A percentile compares a stretch with the other conserved stretches of the same genome.
Conservation (phyloP, 2,888 invertebrate species). For the Clunio marinus region DNA sequence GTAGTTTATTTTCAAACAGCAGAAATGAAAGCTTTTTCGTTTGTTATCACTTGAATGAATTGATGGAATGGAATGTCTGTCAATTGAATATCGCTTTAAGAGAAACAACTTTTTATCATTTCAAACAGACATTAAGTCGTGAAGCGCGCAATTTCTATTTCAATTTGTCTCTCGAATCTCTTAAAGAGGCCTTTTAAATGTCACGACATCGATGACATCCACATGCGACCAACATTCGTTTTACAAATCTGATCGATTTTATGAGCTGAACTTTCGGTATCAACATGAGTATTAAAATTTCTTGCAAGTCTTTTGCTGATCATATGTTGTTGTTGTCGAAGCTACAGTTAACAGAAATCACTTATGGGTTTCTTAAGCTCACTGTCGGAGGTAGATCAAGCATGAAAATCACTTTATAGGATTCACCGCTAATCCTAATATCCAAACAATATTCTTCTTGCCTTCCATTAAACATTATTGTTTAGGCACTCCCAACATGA, state of each 20-base stretch:
- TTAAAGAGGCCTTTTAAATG: background rate
- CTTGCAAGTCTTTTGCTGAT: background rate
- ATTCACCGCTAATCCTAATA: conserved; percentile 29
- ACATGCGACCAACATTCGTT: background rate
- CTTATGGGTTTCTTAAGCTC: background rate
- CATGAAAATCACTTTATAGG: conserved; percentile 1
- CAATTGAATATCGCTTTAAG: no score
- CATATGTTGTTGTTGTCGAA: no score
- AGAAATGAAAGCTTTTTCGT: no score
- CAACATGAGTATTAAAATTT: no score
- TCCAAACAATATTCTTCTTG: conserved; percentile 10
- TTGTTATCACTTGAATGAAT: no score
- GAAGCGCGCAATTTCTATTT: background rate
- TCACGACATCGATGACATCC: background rate
- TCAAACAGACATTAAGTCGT: background rate
- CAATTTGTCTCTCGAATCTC: background rate
- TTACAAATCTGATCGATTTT: background rate
- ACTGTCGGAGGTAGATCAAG: background rate
- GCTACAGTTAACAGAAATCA: no score
- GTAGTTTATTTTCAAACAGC: no score
- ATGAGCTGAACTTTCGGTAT: background rate
- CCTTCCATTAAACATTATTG: conserved; percentile 27
- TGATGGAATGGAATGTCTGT: no score
- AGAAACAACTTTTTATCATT: background rate
- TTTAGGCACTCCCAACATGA: background rate